Conservation (phyloP, 2,888 invertebrate genomes). For the Anticlea derivata region DNA sequence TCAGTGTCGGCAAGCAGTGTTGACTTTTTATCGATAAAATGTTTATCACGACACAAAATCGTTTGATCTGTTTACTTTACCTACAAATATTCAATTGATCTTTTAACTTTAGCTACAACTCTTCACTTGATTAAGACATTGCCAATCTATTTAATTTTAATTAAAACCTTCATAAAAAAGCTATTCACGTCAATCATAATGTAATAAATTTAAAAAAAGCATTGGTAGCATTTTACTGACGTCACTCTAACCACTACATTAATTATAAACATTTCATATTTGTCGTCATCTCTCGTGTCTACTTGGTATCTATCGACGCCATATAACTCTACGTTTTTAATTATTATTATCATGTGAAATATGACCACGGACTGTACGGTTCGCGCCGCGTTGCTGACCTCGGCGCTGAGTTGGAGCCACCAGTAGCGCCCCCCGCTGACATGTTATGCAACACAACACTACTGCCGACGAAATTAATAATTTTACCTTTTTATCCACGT, state of each 20-base stretch:
- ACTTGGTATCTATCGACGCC: constrained; percentile 69
- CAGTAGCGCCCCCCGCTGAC: constrained; percentile 77
- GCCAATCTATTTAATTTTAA: no score
- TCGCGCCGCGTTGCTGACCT: constrained; percentile 35
- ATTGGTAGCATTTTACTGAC: no score
- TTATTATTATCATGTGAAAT: constrained; percentile 69
- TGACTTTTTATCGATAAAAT: constrained; percentile 43
- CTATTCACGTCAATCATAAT: no score
- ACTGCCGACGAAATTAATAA: constrained; percentile 58
- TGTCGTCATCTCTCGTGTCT: constrained; percentile 57
- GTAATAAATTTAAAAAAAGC: no score
- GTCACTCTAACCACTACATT: no score
- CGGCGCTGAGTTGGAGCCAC: constrained; percentile 57
- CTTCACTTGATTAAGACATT: no score
- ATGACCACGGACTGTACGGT: constrained; percentile 48
- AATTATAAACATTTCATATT: constrained; percentile 57
- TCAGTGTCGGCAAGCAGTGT: constrained; percentile 44
- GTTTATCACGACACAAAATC: background rate
- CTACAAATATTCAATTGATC: no score
- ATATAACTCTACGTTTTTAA: constrained; percentile 69
- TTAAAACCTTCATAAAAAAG: no score
- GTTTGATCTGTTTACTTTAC: no score
- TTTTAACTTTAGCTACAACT: no score
- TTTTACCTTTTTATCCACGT: constrained; percentile 44
- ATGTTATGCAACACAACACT: constrained; percentile 72